Conservation (phyloP, 2,113 vertebrate genomes). For the Penelope pileata region DNA sequence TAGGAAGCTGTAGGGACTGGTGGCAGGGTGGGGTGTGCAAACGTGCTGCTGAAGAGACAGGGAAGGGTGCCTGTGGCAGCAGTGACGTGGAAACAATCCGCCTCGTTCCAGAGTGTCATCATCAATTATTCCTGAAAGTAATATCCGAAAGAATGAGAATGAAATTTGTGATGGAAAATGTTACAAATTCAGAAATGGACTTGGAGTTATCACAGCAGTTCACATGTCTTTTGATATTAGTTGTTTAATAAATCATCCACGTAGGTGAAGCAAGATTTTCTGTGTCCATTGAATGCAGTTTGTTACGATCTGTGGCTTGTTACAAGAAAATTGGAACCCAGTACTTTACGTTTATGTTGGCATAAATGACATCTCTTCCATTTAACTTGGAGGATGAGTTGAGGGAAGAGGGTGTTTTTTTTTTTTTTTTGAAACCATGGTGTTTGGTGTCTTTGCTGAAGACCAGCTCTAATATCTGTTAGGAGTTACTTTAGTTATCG, state of each 20-base stretch:
- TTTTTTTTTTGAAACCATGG: background rate
- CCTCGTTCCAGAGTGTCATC: background rate
- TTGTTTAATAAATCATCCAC: background rate
- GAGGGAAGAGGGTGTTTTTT: background rate
- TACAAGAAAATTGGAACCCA: background rate
- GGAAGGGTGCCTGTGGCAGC: background rate
- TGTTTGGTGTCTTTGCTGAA: background rate
- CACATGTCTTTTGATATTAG: background rate
- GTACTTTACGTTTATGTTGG: accelerated
- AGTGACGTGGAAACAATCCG: background rate
- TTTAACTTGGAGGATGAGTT: background rate
- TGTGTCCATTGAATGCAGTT: background rate
- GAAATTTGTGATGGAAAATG: background rate
- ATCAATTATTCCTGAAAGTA: background rate
- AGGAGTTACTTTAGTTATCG: background rate
- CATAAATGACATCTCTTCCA: background rate
- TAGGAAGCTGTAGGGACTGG: background rate
- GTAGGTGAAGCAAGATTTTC: background rate
- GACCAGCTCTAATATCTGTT: background rate
- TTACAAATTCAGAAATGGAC: background rate
- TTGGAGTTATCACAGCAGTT: background rate
- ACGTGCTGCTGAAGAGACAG: background rate
- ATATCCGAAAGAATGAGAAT: background rate
- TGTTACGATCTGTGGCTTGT: background rate
- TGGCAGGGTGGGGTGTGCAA: accelerated